Evolutionary conservation across 2,888 invertebrate species (phyloP).

Genomic region (Harmothoe impar): DNA sequence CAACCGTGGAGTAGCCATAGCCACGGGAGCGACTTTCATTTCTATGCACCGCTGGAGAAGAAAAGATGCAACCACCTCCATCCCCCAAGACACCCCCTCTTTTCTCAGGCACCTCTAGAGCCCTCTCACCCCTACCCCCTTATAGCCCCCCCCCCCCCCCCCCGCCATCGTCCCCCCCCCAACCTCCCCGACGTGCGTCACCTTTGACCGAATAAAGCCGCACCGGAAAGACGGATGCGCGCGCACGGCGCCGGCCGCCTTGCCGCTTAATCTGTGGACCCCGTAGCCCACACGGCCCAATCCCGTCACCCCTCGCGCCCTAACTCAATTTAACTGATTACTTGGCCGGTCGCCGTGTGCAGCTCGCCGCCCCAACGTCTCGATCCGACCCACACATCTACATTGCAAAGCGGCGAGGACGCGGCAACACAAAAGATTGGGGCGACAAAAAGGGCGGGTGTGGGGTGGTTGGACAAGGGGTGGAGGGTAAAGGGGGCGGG

Average conservation of each 20-base stretch:
- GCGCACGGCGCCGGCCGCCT: background rate
- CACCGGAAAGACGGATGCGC: conserved; percentile 47
- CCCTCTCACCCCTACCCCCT: background rate
- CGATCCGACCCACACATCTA: conserved; percentile 6
- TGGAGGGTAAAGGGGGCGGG: background rate
- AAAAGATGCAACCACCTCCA: background rate
- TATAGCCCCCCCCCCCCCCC: background rate
- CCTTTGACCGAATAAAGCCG: conserved; percentile 57
- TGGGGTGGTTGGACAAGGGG: background rate
- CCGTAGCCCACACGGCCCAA: conserved; percentile 35
- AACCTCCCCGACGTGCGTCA: background rate
- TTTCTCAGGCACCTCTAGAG: background rate
- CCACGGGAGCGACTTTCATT: conserved; percentile 30
- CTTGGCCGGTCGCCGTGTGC: conserved; percentile 3
- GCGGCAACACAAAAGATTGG: background rate
- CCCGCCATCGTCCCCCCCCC: background rate
- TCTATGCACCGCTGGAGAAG: conserved; percentile 24
- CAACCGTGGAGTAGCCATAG: background rate
- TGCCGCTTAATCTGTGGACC: conserved; percentile 58
- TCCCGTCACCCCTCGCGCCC: conserved; percentile 61
- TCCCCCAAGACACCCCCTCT: background rate
- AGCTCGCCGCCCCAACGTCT: background rate
- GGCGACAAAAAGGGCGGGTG: background rate
- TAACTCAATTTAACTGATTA: conserved; percentile 58
- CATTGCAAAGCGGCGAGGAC: conserved; percentile 26